Evolutionary conservation across 2,797 vertebrate genomes (phyloP).

Genomic region (Rhyacichthys aspro): DNA sequence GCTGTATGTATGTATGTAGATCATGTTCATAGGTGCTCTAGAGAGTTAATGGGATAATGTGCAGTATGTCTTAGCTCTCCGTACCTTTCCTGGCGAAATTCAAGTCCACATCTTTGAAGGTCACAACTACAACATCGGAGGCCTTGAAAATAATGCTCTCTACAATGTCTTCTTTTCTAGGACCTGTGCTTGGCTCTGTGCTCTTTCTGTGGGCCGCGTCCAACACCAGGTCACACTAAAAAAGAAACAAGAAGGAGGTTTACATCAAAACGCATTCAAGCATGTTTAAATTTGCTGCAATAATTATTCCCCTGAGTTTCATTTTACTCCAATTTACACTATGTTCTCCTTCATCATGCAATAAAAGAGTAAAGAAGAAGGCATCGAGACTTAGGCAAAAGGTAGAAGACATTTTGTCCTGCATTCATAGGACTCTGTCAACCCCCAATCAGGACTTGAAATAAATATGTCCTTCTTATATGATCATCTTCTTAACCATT

Average conservation of each 20-base stretch:
- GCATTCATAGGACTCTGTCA: no score
- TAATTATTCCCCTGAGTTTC: neutral
- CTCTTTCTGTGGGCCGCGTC: conserved; percentile 96
- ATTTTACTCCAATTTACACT: no score
- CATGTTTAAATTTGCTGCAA: neutral
- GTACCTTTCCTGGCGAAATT: conserved; percentile 97
- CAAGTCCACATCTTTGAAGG: conserved; percentile 98
- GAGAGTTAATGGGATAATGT: neutral
- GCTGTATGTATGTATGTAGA: conserved; percentile 23
- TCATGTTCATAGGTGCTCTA: neutral
- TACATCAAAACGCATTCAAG: conserved; percentile 3
- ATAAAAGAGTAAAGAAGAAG: no score
- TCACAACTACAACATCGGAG: conserved; percentile 95
- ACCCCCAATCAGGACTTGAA: no score
- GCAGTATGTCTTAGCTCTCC: neutral
- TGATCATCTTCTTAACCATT: no score
- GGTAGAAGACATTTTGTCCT: no score
- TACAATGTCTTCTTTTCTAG: conserved; percentile 95
- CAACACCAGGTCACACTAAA: conserved; percentile 95
- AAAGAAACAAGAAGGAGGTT: conserved; percentile 37
- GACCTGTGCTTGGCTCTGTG: conserved; percentile 86
- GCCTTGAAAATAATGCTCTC: conserved; percentile 98
- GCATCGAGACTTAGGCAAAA: no score
- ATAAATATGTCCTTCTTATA: no score
- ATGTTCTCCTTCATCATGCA: no score